Percentiles rank a stretch among this genome's conserved stretches.
Conservation (phyloP, 2,888 invertebrate species). For the Trachelus tabidus region DNA sequence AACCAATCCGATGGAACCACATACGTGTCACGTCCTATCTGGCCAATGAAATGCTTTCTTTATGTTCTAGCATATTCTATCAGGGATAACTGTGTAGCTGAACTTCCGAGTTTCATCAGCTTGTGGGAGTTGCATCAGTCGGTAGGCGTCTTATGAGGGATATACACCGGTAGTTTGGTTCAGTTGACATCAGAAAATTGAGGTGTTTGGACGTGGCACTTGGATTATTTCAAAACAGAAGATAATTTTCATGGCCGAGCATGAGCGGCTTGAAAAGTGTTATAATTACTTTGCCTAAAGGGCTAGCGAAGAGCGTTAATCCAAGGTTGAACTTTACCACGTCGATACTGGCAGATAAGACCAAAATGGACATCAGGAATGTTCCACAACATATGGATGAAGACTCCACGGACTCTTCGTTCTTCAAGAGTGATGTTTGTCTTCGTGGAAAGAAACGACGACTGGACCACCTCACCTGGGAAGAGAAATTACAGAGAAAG, state of each 20-base stretch:
- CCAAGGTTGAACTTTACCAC: constrained; percentile 50
- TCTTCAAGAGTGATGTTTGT: constrained; percentile 47
- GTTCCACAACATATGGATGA: constrained; percentile 32
- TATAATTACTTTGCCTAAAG: constrained; percentile 59
- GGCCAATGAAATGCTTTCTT: background rate
- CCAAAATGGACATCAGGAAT: constrained; percentile 35
- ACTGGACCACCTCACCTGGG: constrained; percentile 86
- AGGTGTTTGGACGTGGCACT: background rate
- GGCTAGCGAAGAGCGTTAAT: constrained; percentile 38
- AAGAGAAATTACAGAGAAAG: constrained; percentile 90
- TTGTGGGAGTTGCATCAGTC: background rate
- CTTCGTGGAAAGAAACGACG: constrained; percentile 75
- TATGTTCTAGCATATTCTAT: background rate
- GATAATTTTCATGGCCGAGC: constrained; percentile 46
- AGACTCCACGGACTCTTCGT: constrained; percentile 29
- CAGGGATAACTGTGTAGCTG: background rate
- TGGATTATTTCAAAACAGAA: background rate
- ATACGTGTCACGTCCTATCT: background rate
- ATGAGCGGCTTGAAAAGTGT: constrained; percentile 60
- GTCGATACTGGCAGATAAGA: constrained; percentile 46
- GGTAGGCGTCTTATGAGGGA: background rate
- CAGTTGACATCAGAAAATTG: background rate
- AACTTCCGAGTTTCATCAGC: background rate
- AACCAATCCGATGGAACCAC: background rate
- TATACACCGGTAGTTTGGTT: background rate